phyloP scores from a whole-genome alignment of 1,140 invertebrate genomes.

The Drosophila burlai region DNA sequence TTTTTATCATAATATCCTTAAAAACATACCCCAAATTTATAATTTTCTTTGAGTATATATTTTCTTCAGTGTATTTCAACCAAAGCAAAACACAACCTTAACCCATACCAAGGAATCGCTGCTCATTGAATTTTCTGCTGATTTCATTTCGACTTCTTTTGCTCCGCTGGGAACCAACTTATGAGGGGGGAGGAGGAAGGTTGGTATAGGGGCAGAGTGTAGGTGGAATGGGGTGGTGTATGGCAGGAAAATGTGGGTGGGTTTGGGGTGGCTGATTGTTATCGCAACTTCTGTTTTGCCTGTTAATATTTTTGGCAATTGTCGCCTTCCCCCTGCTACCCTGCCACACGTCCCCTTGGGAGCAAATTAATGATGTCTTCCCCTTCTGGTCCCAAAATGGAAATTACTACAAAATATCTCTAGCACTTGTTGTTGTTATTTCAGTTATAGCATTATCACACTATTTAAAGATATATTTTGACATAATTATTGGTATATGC shows the following conservation, averaged over 20 bases:
- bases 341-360: constrained; percentile 18
- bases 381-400: constrained; percentile 46
- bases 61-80: neutral
- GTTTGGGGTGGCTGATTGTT: constrained; percentile 53
- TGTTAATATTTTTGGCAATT: constrained; percentile 83
- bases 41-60: neutral
- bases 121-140: constrained; percentile 83
- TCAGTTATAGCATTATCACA: constrained; percentile 61
- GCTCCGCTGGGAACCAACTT: constrained; percentile 79
- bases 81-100: neutral
- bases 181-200: constrained; percentile 6
- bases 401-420: constrained; percentile 69
- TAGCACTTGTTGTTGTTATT: constrained; percentile 19
- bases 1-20: too few species aligned
- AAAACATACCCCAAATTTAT: neutral
- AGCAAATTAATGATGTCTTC: constrained; percentile 79
- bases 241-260: constrained; percentile 17
- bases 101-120: constrained; percentile 7
- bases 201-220: neutral
- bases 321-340: constrained; percentile 40
- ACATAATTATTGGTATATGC: constrained; percentile 47
- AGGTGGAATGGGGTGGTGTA: constrained; percentile 1
- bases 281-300: constrained; percentile 69
- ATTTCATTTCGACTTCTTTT: constrained; percentile 84
- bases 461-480: constrained; percentile 72